Evolutionary conservation across 1,140 invertebrate species (phyloP).

Genomic region (Drosophila gunungcola): DNA sequence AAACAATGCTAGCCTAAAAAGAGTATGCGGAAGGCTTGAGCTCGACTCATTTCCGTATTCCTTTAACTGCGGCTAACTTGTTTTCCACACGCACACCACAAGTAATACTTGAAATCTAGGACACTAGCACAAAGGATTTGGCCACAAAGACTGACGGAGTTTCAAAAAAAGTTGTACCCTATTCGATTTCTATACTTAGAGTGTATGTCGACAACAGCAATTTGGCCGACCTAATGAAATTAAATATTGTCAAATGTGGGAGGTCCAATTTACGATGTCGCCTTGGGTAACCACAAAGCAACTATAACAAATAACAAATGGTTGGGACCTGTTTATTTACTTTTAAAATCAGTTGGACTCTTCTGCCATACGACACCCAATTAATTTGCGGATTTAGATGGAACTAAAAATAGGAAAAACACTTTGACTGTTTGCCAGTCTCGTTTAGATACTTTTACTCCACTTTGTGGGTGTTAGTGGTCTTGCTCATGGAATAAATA

Average conservation of each 20-base stretch:
- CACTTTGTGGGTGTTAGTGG: slow-evolving; percentile 33
- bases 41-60: slow-evolving; percentile 13
- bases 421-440: slow-evolving; percentile 19
- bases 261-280: slow-evolving; percentile 54
- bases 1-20: background rate
- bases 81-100: slow-evolving; percentile 38
- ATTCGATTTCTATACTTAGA: slow-evolving; percentile 53
- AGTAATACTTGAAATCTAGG: slow-evolving; percentile 29
- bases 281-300: slow-evolving; percentile 32
- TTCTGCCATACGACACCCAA: slow-evolving; percentile 12
- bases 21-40: slow-evolving; percentile 4
- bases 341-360: slow-evolving; percentile 43
- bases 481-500: slow-evolving; percentile 21
- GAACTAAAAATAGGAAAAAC: slow-evolving; percentile 23
- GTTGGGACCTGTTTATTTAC: slow-evolving; percentile 46
- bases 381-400: slow-evolving; percentile 44
- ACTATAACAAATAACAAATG: slow-evolving; percentile 41
- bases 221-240: slow-evolving; percentile 70
- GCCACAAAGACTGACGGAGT: slow-evolving; percentile 24
- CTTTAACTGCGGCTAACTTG: slow-evolving; percentile 49
- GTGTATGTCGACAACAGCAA: slow-evolving; percentile 39
- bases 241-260: slow-evolving; percentile 61
- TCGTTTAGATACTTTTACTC: slow-evolving; percentile 29
- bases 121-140: slow-evolving; percentile 22
- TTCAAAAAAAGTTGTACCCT: slow-evolving; percentile 32